phyloP scores from a whole-genome alignment of 37 sponge, comb jelly and placozoan genomes.

The Theonella swinhoei region DNA sequence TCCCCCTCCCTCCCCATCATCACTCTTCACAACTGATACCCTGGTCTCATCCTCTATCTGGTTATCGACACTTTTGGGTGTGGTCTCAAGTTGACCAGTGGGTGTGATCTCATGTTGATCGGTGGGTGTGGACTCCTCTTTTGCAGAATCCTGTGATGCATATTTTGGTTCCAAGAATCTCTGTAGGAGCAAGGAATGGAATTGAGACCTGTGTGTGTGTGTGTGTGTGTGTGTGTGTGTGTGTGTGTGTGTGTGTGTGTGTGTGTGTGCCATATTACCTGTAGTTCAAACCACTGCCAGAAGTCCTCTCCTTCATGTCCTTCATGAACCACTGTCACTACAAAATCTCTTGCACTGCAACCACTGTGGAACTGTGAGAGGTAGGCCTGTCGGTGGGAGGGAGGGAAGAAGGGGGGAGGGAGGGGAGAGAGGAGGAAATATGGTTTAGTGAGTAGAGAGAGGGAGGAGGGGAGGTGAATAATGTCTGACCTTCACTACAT shows the following conservation, averaged over 20 bases:
- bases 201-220: conserved; percentile 7
- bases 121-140: too few species aligned
- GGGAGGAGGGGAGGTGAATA: neutral
- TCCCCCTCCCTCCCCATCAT: too few species aligned
- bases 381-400: conserved; percentile 20
- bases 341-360: conserved; percentile 35
- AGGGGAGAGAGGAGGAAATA: neutral
- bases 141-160: too few species aligned
- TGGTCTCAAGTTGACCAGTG: too few species aligned
- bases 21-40: too few species aligned
- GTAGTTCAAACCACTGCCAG: conserved; percentile 56
- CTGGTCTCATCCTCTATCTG: too few species aligned
- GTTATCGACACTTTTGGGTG: too few species aligned
- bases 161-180: too few species aligned
- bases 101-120: too few species aligned
- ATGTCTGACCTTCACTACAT: neutral
- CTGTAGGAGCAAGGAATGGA: too few species aligned
- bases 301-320: conserved; percentile 50
- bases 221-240: conserved; percentile 14
- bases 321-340: conserved; percentile 37
- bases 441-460: neutral
- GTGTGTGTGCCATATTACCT: conserved; percentile 22
- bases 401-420: too few species aligned
- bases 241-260: conserved; percentile 16
- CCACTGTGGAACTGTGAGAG: conserved; percentile 27